Evolutionary conservation across 1,140 invertebrate genomes (phyloP).

Genomic region (Drosophila truncata): DNA sequence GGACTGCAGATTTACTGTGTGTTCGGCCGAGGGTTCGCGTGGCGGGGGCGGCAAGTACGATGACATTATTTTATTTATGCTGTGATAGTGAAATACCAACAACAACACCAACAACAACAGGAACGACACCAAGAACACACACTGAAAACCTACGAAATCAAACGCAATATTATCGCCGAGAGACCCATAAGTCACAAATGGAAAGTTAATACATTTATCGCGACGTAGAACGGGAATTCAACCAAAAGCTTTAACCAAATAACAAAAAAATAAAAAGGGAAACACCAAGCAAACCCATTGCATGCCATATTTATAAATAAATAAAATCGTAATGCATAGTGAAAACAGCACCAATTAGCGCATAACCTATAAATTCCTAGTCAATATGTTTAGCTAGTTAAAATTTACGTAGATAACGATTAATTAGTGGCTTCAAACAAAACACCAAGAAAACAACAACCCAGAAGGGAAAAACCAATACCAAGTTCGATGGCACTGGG

Average conservation of each 20-base stretch:
- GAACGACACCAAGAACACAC: constrained; percentile 45
- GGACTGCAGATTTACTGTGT: constrained; percentile 2
- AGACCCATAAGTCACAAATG: constrained; percentile 24
- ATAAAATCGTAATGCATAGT: constrained; percentile 55
- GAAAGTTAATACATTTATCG: constrained; percentile 23
- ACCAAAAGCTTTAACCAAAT: constrained; percentile 53
- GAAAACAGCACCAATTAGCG: constrained; percentile 79
- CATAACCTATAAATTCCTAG: constrained; percentile 67
- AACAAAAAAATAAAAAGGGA: constrained; percentile 48
- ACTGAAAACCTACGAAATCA: constrained; percentile 43
- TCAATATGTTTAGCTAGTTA: constrained; percentile 79
- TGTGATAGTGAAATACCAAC: constrained; percentile 78
- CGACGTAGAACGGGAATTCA: constrained; percentile 29
- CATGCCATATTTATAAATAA: constrained; percentile 37
- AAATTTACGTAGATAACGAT: constrained; percentile 61
- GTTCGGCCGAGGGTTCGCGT: constrained; percentile 55
- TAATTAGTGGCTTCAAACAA: constrained; percentile 79
- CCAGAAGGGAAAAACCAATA: constrained; percentile 59
- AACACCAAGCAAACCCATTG: constrained; percentile 65
- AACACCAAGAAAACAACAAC: constrained; percentile 71
- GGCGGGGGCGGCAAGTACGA: constrained; percentile 63
- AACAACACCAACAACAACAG: constrained; percentile 49
- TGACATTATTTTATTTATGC: constrained; percentile 76
- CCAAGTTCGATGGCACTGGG: constrained; percentile 59
- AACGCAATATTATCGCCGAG: constrained; percentile 73